Percentiles rank a stretch among this genome's conserved stretches.
These are phyloP conservation scores for Drosophila miranda DNA, from an alignment of 1,140 invertebrate species.

Conservation along the genomic window DNA sequence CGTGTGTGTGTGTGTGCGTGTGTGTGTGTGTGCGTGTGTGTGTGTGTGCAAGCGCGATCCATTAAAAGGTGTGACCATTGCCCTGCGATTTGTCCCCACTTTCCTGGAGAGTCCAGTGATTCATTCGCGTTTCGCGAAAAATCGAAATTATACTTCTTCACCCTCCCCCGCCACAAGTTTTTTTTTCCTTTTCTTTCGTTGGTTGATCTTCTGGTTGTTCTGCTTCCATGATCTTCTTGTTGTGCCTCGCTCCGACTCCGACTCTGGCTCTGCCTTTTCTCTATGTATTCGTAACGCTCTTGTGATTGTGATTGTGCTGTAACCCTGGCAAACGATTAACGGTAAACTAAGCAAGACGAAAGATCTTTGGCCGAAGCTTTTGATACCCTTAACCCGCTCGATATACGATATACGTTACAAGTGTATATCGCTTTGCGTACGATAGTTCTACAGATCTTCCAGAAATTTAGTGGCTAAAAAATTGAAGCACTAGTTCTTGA, in stretches of 20 bases:
- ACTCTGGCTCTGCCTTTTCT: not conserved
- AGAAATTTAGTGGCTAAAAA: too few relatives aligned
- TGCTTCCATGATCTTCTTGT: constrained; percentile 10
- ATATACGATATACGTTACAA: too few relatives aligned
- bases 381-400: not conserved
- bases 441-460: too few relatives aligned
- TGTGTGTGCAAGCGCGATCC: constrained; percentile 23
- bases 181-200: too few relatives aligned
- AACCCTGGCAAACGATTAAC: constrained; percentile 68
- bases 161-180: too few relatives aligned
- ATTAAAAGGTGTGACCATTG: constrained; percentile 40
- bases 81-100: constrained; percentile 16
- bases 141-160: not conserved
- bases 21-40: too few relatives aligned
- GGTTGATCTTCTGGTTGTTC: too few relatives aligned
- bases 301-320: constrained; percentile 56
- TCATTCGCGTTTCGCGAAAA: constrained; percentile 35
- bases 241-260: not conserved
- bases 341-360: constrained; percentile 49
- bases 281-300: constrained; percentile 33
- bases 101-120: constrained; percentile 27
- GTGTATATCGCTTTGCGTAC: too few relatives aligned
- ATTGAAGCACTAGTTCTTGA: too few relatives aligned
- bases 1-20: too few relatives aligned
- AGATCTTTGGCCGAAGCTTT: too few relatives aligned